Evolutionary conservation across 2,797 vertebrate genomes (phyloP).

Genomic region (Silurus aristotelis): DNA sequence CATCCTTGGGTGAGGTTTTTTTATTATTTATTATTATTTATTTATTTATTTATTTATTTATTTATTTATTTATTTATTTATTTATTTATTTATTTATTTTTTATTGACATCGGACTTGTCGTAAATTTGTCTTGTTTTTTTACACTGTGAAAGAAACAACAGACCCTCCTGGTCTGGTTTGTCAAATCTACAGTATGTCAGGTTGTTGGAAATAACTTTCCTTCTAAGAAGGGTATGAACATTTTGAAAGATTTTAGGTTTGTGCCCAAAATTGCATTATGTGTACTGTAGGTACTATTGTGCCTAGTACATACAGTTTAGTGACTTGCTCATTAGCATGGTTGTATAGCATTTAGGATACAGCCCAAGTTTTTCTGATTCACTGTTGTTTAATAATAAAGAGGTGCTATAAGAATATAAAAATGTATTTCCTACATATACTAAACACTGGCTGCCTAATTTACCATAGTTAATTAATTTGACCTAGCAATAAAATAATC

Average conservation of each 20-base stretch:
- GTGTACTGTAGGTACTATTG: background rate
- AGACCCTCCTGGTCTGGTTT: background rate
- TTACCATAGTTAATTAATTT: background rate
- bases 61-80: no score
- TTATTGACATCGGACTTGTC: background rate
- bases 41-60: no score
- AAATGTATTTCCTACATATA: background rate
- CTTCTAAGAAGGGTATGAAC: background rate
- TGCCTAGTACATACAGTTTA: background rate
- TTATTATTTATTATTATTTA: no score
- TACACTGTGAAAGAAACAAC: background rate
- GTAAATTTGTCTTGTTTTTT: background rate
- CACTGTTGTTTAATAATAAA: background rate
- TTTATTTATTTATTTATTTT: no score
- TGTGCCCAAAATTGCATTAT: background rate
- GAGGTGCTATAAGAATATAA: background rate
- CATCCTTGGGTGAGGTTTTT: conserved; percentile 69
- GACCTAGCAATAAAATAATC: background rate
- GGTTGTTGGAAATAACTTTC: background rate
- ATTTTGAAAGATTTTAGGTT: background rate
- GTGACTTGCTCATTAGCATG: background rate
- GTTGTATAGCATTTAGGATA: background rate
- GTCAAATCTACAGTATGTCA: background rate
- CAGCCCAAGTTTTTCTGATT: background rate
- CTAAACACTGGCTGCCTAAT: background rate